Conservation (phyloP, 2,888 invertebrate genomes). For the Lasioglossum vierecki region DNA sequence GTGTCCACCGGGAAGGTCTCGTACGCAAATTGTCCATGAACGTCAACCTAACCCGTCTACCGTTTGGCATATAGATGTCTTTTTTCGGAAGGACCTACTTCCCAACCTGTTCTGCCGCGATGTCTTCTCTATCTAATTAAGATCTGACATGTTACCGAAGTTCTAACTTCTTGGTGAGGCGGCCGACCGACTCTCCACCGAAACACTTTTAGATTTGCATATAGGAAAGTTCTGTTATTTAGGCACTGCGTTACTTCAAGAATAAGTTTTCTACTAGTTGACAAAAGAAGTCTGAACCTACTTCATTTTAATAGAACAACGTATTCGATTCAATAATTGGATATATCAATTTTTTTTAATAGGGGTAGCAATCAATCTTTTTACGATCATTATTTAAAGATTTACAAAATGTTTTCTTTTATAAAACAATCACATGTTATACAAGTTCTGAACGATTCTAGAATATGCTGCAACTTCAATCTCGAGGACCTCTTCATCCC, state of each 20-base stretch:
- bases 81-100: neutral
- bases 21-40: neutral
- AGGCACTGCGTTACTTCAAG: neutral
- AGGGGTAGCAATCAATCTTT: neutral
- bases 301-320: neutral
- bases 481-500: neutral
- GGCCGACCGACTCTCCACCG: neutral
- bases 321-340: too few relatives aligned
- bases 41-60: neutral
- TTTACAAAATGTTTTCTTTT: neutral
- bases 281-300: neutral
- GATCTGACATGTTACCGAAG: neutral
- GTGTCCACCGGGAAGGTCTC: neutral
- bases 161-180: neutral
- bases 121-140: neutral
- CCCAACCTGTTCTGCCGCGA: neutral
- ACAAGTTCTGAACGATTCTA: neutral
- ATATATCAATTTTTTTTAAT: too few relatives aligned
- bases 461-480: neutral
- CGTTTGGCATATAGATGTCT: neutral
- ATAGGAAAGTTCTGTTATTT: neutral
- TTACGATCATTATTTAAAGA: neutral
- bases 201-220: too few relatives aligned
- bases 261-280: neutral
- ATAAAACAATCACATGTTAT: neutral